Evolutionary conservation across 2,888 invertebrate genomes (phyloP), one percentile per base, ranked within the genome.

Genomic region (Heliconius hortense): DNA sequence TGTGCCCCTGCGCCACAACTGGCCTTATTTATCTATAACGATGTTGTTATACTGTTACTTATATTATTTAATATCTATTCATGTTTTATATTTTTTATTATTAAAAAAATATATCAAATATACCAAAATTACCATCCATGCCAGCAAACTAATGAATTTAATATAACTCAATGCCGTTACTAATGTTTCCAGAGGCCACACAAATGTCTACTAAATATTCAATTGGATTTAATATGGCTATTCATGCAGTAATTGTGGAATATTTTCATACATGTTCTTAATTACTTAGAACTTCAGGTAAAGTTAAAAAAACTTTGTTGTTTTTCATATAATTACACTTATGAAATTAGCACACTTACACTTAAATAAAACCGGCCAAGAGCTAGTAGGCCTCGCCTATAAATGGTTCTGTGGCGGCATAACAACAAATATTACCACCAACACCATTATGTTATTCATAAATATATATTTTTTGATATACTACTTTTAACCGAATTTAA

Each of bases 181-280:
- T 87, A 87, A 87, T 87, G 87, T 87, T 87, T 86, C 86, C 82
- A 81, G 90, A 93, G 87, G 89, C 91, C 92, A 80, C 83, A 90
- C 84, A 90, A 91, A 86, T 89, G 90, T 85, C 87, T 84, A 82
- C 85, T 87, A 85, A 90, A 90, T 88, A 89, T 85, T 86, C 87
- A 90, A 92, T 91, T 90, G 88, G 88, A 88, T 87, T 69, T 69
- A 56, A 69, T 69, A 69, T 68, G 26, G 68, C 68, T 68, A 68
- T 69, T 53, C 53, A 69, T 56, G 53, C 48, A n/a, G 31, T 7
- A 35, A 13, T 53, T 13, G 66, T 66, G 31, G 53, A 69, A 69
- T 69, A 69, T 69, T 69, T 69, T 69, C 69, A n/a, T 69, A 13
- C 31, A 56, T 56, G n/a, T 69, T 56, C 15, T 24, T 24, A 39